Evolutionary conservation across 1,140 invertebrate genomes (phyloP).

Genomic region (Onthophagus taurus): DNA sequence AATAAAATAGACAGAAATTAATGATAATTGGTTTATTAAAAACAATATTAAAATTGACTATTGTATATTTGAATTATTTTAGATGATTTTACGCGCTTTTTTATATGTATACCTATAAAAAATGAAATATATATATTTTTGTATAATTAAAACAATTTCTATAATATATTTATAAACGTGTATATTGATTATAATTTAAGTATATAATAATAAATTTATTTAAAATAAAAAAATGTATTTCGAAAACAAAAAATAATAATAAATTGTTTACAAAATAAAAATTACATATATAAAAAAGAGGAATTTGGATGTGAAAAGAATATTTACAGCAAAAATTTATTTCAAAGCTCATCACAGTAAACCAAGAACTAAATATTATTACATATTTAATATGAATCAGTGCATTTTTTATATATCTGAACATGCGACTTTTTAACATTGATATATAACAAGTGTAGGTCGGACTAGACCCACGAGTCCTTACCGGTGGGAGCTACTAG

Average conservation of each 20-base stretch:
- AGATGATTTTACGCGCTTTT: background rate
- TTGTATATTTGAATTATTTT: slow-evolving; percentile 26
- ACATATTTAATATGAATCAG: slow-evolving; percentile 37
- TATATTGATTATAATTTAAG: slow-evolving; percentile 34
- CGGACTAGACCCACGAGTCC: slow-evolving; percentile 36
- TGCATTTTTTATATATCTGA: slow-evolving; percentile 33
- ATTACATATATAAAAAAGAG: slow-evolving; percentile 20
- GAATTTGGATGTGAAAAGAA: slow-evolving; percentile 27
- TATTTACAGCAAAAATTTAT: slow-evolving; percentile 28
- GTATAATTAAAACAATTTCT: slow-evolving; percentile 26
- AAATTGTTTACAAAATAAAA: slow-evolving; percentile 11
- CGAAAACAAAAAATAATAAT: slow-evolving; percentile 24
- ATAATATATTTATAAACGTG: slow-evolving; percentile 30
- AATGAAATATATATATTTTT: slow-evolving; percentile 14
- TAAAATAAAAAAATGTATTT: slow-evolving; percentile 27
- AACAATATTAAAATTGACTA: slow-evolving; percentile 36
- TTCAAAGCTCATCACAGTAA: slow-evolving; percentile 39
- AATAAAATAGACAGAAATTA: background rate
- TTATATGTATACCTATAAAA: background rate
- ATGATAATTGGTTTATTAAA: slow-evolving; percentile 27
- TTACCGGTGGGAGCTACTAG: slow-evolving; percentile 30
- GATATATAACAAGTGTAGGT: slow-evolving; percentile 30
- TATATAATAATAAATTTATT: slow-evolving; percentile 31
- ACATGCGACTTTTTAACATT: slow-evolving; percentile 34
- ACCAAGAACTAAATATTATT: slow-evolving; percentile 35